These are phyloP conservation scores for Polydrusus pterygomalis DNA, from an alignment of 2,888 invertebrate species.

Conservation along the genomic window DNA sequence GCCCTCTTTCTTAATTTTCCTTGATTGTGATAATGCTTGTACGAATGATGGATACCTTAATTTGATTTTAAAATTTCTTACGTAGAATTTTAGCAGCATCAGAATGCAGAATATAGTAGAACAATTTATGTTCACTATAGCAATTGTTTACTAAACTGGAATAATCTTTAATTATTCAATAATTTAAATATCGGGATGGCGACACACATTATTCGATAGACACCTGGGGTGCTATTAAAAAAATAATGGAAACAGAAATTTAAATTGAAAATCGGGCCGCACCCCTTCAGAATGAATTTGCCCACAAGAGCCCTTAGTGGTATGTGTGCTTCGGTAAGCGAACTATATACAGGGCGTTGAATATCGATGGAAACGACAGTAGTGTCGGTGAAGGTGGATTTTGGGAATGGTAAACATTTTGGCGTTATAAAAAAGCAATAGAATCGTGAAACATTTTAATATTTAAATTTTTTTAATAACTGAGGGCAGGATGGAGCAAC, in stretches of 20 bases:
- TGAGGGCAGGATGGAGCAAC: no score
- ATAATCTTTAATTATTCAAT: conserved; percentile 22
- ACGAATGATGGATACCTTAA: no score
- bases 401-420: no score
- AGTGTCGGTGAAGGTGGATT: not conserved
- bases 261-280: conserved; percentile 24
- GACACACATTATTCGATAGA: conserved; percentile 26
- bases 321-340: conserved; percentile 19
- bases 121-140: not conserved
- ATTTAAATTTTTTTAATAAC: no score
- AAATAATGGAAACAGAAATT: conserved; percentile 33
- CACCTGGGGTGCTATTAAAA: conserved; percentile 34
- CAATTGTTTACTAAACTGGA: not conserved
- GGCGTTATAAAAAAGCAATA: no score
- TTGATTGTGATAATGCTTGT: no score
- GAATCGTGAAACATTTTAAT: no score
- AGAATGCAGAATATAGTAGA: not conserved
- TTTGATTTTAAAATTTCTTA: no score
- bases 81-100: no score
- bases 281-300: conserved; percentile 30
- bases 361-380: not conserved
- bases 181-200: conserved; percentile 17
- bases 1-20: no score
- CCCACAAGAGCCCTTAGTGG: conserved; percentile 34
- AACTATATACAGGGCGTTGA: conserved; percentile 1